phyloP scores from a whole-genome alignment of 2,888 invertebrate species.

The Aleiodes testaceus region DNA sequence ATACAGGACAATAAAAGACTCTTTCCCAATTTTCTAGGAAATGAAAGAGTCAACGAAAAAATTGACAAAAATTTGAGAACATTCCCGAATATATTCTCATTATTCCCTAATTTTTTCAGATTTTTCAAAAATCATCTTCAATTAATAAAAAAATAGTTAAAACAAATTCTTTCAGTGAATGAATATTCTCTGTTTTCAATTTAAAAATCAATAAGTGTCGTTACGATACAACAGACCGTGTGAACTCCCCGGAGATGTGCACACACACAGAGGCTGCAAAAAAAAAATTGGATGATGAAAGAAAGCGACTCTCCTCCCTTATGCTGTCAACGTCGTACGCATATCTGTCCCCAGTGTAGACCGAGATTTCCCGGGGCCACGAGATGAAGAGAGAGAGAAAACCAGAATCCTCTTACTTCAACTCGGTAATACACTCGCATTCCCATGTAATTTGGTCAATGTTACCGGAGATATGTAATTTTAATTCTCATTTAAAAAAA shows the following conservation, averaged over 20 bases:
- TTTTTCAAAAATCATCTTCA: too few species aligned
- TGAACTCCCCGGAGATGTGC: conserved; percentile 8
- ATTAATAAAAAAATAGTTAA: too few species aligned
- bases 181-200: conserved; percentile 53
- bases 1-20: too few species aligned
- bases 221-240: conserved; percentile 1
- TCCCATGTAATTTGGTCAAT: conserved; percentile 28
- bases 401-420: background rate
- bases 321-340: conserved; percentile 33
- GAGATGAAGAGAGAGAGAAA: background rate
- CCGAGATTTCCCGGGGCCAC: conserved; percentile 29
- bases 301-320: conserved; percentile 16
- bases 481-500: conserved; percentile 7
- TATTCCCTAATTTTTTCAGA: too few species aligned
- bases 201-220: conserved; percentile 34
- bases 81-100: too few species aligned
- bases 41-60: too few species aligned
- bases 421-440: background rate
- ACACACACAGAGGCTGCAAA: background rate
- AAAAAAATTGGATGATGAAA: background rate
- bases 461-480: conserved; percentile 17
- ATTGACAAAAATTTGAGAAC: too few species aligned
- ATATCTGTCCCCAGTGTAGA: conserved; percentile 33
- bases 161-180: conserved; percentile 47
- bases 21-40: too few species aligned